These are phyloP conservation scores for Cremastinae sp. DNA, from an alignment of 2,888 invertebrate genomes.

Conservation along the genomic window DNA sequence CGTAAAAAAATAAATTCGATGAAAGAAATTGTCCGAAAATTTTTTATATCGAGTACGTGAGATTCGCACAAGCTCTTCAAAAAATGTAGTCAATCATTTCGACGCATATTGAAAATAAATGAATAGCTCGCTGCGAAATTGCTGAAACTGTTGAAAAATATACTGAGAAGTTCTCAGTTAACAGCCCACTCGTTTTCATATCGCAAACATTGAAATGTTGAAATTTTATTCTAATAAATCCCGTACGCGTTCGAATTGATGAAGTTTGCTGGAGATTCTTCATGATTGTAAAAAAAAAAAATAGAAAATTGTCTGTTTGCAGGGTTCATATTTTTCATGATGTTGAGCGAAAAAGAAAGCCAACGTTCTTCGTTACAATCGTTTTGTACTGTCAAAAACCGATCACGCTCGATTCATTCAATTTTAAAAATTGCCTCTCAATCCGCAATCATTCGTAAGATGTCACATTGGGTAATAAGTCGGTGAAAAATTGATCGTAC, in stretches of 20 bases:
- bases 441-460: too few relatives aligned
- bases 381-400: conserved; percentile 32
- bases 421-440: background rate
- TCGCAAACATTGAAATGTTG: conserved; percentile 6
- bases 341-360: conserved; percentile 5
- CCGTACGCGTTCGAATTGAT: background rate
- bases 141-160: conserved; percentile 1
- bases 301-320: conserved; percentile 34
- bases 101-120: conserved; percentile 17
- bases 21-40: conserved; percentile 66
- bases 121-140: conserved; percentile 18
- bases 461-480: conserved; percentile 9
- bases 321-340: conserved; percentile 38
- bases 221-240: conserved; percentile 25
- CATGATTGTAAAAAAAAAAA: conserved; percentile 41
- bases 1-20: conserved; percentile 54
- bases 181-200: background rate
- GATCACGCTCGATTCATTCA: background rate
- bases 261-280: conserved; percentile 11
- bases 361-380: conserved; percentile 19
- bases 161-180: background rate
- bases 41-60: conserved; percentile 72
- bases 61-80: conserved; percentile 54
- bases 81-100: conserved; percentile 2
- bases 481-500: conserved; percentile 51